These are phyloP conservation scores for Pseudochromis fuscus DNA, from an alignment of 2,797 vertebrate genomes.

Conservation along the genomic window DNA sequence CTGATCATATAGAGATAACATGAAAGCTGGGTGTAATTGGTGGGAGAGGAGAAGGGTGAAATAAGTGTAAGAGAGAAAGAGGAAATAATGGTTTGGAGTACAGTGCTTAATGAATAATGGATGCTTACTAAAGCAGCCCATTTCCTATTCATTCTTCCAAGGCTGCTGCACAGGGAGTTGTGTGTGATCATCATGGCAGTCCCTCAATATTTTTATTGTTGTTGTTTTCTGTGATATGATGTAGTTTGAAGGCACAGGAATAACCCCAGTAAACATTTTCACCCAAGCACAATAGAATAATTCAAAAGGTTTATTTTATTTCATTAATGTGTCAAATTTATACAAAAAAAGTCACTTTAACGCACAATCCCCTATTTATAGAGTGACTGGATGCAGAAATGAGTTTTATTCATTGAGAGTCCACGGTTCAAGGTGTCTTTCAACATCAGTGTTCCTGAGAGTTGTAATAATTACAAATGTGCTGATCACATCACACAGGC, in stretches of 20 bases:
- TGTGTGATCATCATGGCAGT: slow-evolving; percentile 67
- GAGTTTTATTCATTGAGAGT: slow-evolving; percentile 16
- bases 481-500: slow-evolving; percentile 40
- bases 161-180: slow-evolving; percentile 58
- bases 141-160: slow-evolving; percentile 76
- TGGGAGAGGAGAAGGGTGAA: slow-evolving; percentile 5
- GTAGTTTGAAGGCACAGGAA: slow-evolving; percentile 38
- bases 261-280: slow-evolving; percentile 43
- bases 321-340: slow-evolving; percentile 4
- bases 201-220: slow-evolving; percentile 55
- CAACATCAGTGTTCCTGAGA: slow-evolving; percentile 23
- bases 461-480: slow-evolving; percentile 30
- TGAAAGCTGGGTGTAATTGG: slow-evolving; percentile 26
- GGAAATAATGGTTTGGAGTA: slow-evolving; percentile 64
- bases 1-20: slow-evolving; percentile 26
- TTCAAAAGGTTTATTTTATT: slow-evolving; percentile 38
- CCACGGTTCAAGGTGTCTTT: slow-evolving; percentile 7
- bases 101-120: slow-evolving; percentile 78
- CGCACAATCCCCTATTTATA: slow-evolving; percentile 1
- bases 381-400: background rate
- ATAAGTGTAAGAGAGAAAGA: slow-evolving; percentile 35
- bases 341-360: slow-evolving; percentile 4
- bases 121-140: slow-evolving; percentile 66
- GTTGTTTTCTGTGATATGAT: slow-evolving; percentile 33
- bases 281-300: slow-evolving; percentile 7